Base-by-base conservation (phyloP, 2,888 invertebrate species). In the Tetragonula carbonaria region DNA sequence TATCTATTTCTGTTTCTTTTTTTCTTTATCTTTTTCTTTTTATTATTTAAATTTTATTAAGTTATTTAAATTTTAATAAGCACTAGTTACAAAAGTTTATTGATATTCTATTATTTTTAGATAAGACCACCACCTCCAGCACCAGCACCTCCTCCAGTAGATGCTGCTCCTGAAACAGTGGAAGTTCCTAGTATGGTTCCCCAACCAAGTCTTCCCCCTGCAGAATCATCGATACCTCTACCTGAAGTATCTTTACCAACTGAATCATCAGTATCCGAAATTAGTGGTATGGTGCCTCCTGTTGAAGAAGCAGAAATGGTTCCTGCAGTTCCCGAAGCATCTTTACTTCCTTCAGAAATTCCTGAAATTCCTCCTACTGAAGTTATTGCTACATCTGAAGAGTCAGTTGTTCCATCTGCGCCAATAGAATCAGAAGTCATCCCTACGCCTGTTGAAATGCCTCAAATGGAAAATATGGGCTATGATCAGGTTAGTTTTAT, bases 381-480 rank as follows among this genome's bases (percentile, higher is more conserved):
- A 72, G 92, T 92, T 50, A 90, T 93, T 11, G 92, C 91, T 8
- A 82, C 88, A 53, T 76, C 92, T 14, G 93, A 93, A 21, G 90
- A 89, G 73, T 86, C 84, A 21, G 67, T 78, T 85, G 95, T 95
- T 80, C 95, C 95, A 11, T 95, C 95, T 0, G 95, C 95, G 3
- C 96, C 96, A 3, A 92, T 95, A 86, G 95, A 96, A 73, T 95
- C 95, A 76, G 95, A 95, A 83, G 95, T 95, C 86, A 95, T 95
- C 85, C 95, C 81, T 90, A 59, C 66, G 55, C 83, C 86, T 68
- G 74, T 91, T 38, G 90, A 92, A 78, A 88, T 95, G 86, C 95
- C 95, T 0, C 95, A 95, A 63, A 96, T 96, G 96, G 96, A 96
- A 90, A 96, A 96, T 91, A 96, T 96, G 96, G 96, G 96, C 74